Conservation (phyloP, 2,797 vertebrate genomes). For the Psittacula echo region DNA sequence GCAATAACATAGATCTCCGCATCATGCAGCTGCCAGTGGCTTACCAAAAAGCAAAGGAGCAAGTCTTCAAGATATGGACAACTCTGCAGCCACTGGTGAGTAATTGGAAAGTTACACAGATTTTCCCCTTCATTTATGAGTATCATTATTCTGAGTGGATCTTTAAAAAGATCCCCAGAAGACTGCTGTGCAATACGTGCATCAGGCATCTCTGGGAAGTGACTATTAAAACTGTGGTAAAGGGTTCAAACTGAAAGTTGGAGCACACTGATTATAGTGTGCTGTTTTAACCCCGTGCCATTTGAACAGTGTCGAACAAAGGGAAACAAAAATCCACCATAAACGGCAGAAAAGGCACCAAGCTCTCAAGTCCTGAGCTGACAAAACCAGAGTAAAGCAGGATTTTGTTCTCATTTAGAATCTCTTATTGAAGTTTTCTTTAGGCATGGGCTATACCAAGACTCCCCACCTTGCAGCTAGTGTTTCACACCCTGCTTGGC, state of each 20-base stretch:
- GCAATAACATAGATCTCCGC: constrained; percentile 63
- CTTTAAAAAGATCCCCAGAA: background rate
- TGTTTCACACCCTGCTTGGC: background rate
- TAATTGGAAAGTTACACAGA: background rate
- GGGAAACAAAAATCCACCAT: background rate
- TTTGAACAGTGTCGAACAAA: background rate
- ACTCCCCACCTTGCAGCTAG: background rate
- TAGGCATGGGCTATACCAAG: background rate
- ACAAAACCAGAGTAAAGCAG: background rate
- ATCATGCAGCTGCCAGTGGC: constrained; percentile 82
- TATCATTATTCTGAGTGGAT: background rate
- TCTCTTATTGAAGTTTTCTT: background rate
- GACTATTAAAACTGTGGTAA: background rate
- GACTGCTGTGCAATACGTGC: background rate
- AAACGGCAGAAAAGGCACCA: background rate
- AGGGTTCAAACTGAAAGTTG: background rate
- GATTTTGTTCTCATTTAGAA: background rate
- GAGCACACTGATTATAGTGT: background rate
- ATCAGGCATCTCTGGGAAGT: background rate
- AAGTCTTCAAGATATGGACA: constrained; percentile 82
- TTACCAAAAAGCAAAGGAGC: constrained; percentile 80
- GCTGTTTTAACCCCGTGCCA: background rate
- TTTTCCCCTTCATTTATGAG: background rate
- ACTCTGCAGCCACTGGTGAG: constrained; percentile 82
- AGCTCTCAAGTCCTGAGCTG: background rate